These are phyloP conservation scores for Xiphorhynchus elegans DNA, from an alignment of 2,113 vertebrate genomes.

Conservation along the genomic window DNA sequence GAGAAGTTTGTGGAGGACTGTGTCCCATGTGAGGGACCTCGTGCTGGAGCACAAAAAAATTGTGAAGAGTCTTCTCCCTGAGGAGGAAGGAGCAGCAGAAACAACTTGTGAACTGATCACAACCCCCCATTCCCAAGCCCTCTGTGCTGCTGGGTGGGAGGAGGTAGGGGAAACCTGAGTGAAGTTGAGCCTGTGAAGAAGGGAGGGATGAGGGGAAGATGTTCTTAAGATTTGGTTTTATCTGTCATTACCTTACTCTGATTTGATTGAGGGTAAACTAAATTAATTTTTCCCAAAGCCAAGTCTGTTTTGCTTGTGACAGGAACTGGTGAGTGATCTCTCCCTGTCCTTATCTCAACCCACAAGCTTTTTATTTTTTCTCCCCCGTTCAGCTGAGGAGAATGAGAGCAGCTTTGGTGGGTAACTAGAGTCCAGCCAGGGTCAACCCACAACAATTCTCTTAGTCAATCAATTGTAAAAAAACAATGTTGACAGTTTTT, in stretches of 20 bases:
- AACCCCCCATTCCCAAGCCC: background rate
- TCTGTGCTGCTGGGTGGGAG: background rate
- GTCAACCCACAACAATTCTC: background rate
- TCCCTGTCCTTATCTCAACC: background rate
- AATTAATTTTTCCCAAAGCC: background rate
- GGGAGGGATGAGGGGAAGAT: background rate
- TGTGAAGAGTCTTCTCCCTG: background rate
- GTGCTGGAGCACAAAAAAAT: background rate
- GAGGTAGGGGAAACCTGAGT: rapidly evolving
- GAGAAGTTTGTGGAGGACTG: background rate
- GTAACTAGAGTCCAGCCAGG: background rate
- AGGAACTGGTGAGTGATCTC: background rate
- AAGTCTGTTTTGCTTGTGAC: background rate
- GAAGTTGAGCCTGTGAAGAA: background rate
- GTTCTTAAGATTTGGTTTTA: background rate
- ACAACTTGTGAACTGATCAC: background rate
- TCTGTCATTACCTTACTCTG: background rate
- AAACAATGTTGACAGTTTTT: background rate
- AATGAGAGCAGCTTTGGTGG: background rate
- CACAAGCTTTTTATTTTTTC: background rate
- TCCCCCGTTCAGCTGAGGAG: background rate
- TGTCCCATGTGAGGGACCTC: background rate
- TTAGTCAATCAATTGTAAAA: background rate
- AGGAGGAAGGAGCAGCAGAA: background rate
- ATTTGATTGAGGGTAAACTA: background rate